Base-by-base conservation (phyloP, 2,113 vertebrate genomes). In the Delphinus delphis region DNA sequence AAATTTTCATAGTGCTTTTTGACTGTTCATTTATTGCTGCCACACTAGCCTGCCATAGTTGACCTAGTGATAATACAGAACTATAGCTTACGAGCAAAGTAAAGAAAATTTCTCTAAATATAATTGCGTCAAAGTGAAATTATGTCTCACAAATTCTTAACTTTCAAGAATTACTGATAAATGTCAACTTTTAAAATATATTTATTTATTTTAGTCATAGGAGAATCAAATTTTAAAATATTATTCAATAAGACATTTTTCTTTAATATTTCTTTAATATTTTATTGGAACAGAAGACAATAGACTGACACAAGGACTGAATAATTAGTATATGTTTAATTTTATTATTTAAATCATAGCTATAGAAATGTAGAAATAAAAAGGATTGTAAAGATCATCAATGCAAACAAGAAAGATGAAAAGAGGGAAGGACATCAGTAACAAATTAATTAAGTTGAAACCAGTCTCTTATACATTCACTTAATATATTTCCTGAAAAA, bases 391-490 rank as follows among this genome's bases (percentile, higher is more conserved):
- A 80, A 68, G 12, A 20, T 65, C 2, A 47, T 70, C 21, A 88
- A 10, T 58, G 15, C 9, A 91, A 87, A 80, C 4, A 84, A 58
- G 17, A 77, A 50, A 62, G 31, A 44, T 83, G 8, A 70, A 62
- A 55, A 12, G 60, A 50, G 5, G 1, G 25, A 88, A 79, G 0
- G 11, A 13, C 12, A 28, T 47, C 18, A 79, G 14, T 55, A 77
- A 73, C n/a, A 74, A 90, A 67, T 50, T 44, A 86, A 74, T 50
- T 44, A 87, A 83, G 23, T 1, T 50, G 44, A 76, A 74, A 15
- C 0, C 0, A 36, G 0, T 8, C 23, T 41, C 1, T 62, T 28
- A 28, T 71, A 58, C 7, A 55, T 58, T 23, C 2, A 8, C 1
- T 74, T 74, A 55, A 26, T 80, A 21, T 65, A 74, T 73, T 38